These are phyloP conservation scores for Geophilus truncorum DNA, from an alignment of 2,888 invertebrate species.

Conservation along the genomic window DNA sequence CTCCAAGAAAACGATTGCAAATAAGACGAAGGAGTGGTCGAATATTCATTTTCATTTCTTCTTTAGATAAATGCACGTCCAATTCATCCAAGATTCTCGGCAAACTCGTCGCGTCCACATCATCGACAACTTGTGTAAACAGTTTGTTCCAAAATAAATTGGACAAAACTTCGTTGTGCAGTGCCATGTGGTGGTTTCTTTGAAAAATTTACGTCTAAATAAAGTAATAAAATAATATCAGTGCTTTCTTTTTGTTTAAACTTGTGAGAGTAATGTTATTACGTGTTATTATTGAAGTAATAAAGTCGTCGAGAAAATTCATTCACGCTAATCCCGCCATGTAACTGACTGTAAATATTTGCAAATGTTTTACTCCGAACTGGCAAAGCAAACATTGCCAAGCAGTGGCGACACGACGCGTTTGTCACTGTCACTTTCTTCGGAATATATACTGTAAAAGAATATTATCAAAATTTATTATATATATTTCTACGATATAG, in stretches of 20 bases:
- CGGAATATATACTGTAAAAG: constrained; percentile 58
- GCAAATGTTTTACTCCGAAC: constrained; percentile 95
- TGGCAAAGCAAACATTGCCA: constrained; percentile 98
- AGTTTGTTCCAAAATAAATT: constrained; percentile 96
- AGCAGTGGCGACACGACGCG: constrained; percentile 67
- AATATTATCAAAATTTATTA: constrained; percentile 37
- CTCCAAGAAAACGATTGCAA: constrained; percentile 88
- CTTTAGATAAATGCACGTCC: constrained; percentile 85
- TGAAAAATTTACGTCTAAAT: constrained; percentile 73
- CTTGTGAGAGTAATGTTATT: constrained; percentile 44
- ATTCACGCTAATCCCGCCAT: constrained; percentile 62
- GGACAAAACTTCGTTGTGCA: constrained; percentile 93
- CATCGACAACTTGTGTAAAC: constrained; percentile 97
- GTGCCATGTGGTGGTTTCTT: constrained; percentile 89
- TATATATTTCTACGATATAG: no score
- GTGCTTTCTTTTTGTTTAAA: neutral
- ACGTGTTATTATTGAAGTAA: constrained; percentile 92
- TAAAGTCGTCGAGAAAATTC: constrained; percentile 92
- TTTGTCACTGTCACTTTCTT: constrained; percentile 55
- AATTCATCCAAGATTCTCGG: constrained; percentile 82
- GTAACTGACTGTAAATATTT: constrained; percentile 75
- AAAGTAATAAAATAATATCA: neutral
- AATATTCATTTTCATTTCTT: constrained; percentile 93
- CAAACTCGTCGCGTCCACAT: constrained; percentile 89
- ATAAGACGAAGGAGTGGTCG: constrained; percentile 85